Base-by-base conservation (phyloP, 2,888 invertebrate genomes). In the Timema podura region DNA sequence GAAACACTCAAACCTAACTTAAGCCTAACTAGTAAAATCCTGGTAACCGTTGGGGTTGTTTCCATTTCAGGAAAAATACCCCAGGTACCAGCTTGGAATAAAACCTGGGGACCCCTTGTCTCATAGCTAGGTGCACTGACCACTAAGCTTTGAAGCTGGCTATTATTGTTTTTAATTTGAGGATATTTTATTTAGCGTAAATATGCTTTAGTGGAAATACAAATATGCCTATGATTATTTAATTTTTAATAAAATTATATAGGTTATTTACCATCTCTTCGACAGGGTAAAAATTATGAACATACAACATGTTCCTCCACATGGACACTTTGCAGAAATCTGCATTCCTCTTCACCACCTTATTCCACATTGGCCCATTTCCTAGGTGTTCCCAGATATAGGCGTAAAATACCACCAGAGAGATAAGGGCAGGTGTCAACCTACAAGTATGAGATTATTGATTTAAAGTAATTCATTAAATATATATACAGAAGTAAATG, bases 231-330 rank as follows among this genome's bases (percentile, higher is more conserved):
- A 30, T 3, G 3, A 3, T 30, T 30, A 2, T 30, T 30, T 30
- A 30, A 2, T 30, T 30, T 30, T 30, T 30, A 30, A 30, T 30
- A 30, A 2, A 30, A 30, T 30, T 30, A 30, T 30, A 30, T 30
- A 30, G 1, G 30, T 64, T 44, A 74, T 83, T 80, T 78, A 89
- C 90, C 85, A 89, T 89, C 73, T 89, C 86, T 77, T 89, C 88
- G 74, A 89, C 85, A 1, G 88, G 87, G 74, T 87, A 88, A 75
- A 88, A 87, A 77, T 90, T 90, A 78, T 90, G 90, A 48, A 89
- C 81, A 75, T 88, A 89, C 2, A 90, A 80, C 45, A 89, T 75
- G 78, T 89, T 89, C 77, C 87, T 86, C 90, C 89, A 90, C 82
- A 89, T 86, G 75, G 87, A 85, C 68, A 85, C 81, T 74, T 87